Evolutionary conservation across 2,888 invertebrate genomes (phyloP), one percentile per base, ranked within the genome.

Genomic region (Heliconius erato): DNA sequence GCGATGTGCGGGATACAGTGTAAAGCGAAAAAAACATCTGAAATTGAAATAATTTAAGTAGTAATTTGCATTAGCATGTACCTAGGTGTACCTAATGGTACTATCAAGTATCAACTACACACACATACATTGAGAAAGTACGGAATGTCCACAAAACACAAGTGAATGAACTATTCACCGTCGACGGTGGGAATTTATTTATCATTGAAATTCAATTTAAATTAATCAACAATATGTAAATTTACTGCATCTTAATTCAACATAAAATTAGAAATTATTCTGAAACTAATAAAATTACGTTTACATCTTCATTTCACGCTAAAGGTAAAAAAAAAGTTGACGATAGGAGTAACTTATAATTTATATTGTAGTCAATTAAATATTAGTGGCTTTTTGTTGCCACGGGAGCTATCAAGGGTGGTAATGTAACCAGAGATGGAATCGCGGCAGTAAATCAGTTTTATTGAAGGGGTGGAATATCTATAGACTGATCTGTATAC

Each of bases 371-470:
- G 82, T 82, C 84, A 86, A 86, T 87, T 85, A 88, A 82, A 82
- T 83, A 83, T 81, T 80, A 74, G 76, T 80, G 80, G 79, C 76
- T 71, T 84, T 85, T 84, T 81, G 82, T 84, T 84, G 80, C 84
- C 79, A 82, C 83, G 88, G 87, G 84, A 85, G 88, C 87, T 86
- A 88, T 87, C 86, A 87, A 88, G 91, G 91, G 91, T 88, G 89
- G 86, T 85, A 85, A 85, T 86, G 89, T 88, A 90, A 91, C 88
- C 84, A 85, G 91, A 90, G 89, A 89, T 84, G 88, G 85, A 87
- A 84, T 84, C 84, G 23, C 54, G 74, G 76, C 82, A 85, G 87
- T 91, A 90, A 91, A 91, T 91, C 91, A 90, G 87, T 86, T 87
- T 85, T 86, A 85, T 80, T 81, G 84, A 85, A 85, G 85, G 85